Evolutionary conservation across 2,888 invertebrate genomes (phyloP).

Genomic region (Lasioglossum figueresi): DNA sequence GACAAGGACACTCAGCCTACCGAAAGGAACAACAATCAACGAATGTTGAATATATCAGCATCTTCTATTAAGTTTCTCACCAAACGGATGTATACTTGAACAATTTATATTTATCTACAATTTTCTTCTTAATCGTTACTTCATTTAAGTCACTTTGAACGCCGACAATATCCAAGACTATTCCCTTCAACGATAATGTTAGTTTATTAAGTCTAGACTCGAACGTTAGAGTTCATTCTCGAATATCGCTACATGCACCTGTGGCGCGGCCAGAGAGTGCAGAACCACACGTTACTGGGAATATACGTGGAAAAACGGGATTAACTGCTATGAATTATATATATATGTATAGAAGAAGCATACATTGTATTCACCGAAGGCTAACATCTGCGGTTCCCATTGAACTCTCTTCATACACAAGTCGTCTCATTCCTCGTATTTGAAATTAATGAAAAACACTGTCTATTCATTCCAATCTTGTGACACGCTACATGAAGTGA

Average conservation of each 20-base stretch:
- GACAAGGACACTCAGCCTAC: slow-evolving; percentile 16
- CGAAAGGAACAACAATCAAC: slow-evolving; percentile 25
- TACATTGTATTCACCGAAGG: slow-evolving; percentile 1
- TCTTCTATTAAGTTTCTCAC: slow-evolving; percentile 26
- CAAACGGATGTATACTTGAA: slow-evolving; percentile 16
- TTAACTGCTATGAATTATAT: slow-evolving; percentile 4
- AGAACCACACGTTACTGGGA: slow-evolving; percentile 1
- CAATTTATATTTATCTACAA: slow-evolving; percentile 13
- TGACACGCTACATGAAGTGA: slow-evolving; percentile 13
- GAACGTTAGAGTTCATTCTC: slow-evolving; percentile 20
- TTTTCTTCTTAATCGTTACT: slow-evolving; percentile 29
- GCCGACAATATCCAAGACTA: slow-evolving; percentile 35
- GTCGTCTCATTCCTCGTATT: not conserved
- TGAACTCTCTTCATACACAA: not conserved
- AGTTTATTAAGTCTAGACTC: slow-evolving; percentile 16
- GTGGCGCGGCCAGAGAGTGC: slow-evolving; percentile 32
- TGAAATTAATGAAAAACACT: not conserved
- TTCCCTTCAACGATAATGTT: slow-evolving; percentile 38
- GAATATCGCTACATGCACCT: slow-evolving; percentile 15
- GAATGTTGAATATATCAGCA: slow-evolving; percentile 29
- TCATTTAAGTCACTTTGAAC: slow-evolving; percentile 46
- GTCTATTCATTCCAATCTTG: not conserved
- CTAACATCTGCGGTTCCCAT: not conserved
- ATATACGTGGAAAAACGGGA: slow-evolving; percentile 11
- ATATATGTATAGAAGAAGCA: slow-evolving; percentile 7